Evolutionary conservation across 2,888 invertebrate genomes (phyloP).

Genomic region (Cheilosia soror): DNA sequence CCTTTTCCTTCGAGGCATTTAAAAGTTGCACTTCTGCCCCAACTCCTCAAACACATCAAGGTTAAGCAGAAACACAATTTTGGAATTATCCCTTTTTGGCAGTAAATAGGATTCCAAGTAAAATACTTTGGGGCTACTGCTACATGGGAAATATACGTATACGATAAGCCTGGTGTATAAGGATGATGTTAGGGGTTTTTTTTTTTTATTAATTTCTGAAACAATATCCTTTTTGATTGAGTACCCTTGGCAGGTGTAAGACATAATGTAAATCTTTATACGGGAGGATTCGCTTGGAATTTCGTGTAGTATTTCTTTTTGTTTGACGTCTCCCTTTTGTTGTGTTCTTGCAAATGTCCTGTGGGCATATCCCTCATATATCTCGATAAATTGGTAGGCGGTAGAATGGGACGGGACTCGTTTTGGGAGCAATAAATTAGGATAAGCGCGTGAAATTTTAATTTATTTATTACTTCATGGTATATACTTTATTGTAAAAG

Average conservation of each 20-base stretch:
- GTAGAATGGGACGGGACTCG: constrained; percentile 15
- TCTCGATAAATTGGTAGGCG: constrained; percentile 42
- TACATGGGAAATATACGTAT: constrained; percentile 13
- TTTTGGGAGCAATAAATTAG: constrained; percentile 68
- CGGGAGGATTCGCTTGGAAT: constrained; percentile 11
- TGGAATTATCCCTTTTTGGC: constrained; percentile 30
- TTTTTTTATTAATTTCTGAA: constrained; percentile 6
- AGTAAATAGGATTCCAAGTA: constrained; percentile 21
- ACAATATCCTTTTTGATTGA: constrained; percentile 67
- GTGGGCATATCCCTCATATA: constrained; percentile 49
- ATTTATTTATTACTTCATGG: constrained; percentile 71
- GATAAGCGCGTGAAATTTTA: constrained; percentile 68
- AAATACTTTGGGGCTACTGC: constrained; percentile 11
- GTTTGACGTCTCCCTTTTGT: not conserved
- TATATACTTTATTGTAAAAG: constrained; percentile 23
- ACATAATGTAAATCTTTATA: constrained; percentile 52
- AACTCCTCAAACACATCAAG: constrained; percentile 1
- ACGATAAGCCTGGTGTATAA: constrained; percentile 6
- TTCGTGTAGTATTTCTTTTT: constrained; percentile 6
- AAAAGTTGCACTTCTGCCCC: too few species aligned
- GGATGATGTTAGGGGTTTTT: not conserved
- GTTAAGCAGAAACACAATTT: constrained; percentile 45
- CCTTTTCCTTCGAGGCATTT: too few species aligned
- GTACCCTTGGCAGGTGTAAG: constrained; percentile 66
- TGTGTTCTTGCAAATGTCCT: constrained; percentile 42